These are phyloP conservation scores for Drosophila aff. DNA, from an alignment of 1,140 invertebrate genomes.

Conservation along the genomic window DNA sequence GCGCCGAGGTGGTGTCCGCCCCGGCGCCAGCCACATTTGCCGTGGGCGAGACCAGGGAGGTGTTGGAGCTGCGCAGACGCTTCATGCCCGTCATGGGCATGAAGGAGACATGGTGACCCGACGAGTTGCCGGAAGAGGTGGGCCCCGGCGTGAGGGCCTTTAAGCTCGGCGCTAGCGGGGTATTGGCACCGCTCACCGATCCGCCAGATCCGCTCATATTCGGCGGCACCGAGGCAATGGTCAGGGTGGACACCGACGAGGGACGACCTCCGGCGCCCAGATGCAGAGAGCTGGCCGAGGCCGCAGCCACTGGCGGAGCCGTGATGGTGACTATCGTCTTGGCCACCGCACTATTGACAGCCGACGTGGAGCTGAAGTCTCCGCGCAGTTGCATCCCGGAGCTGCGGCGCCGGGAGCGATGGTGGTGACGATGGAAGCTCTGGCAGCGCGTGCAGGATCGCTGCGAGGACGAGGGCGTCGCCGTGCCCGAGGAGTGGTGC, in stretches of 20 bases:
- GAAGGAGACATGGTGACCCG: constrained; percentile 72
- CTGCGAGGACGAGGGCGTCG: constrained; percentile 69
- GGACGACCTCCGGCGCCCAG: constrained; percentile 51
- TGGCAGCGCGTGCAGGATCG: constrained; percentile 80
- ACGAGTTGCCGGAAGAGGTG: constrained; percentile 32
- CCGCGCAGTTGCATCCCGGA: constrained; percentile 68
- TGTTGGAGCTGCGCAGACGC: constrained; percentile 57
- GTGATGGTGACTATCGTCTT: constrained; percentile 76
- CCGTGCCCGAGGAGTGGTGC: constrained; percentile 63
- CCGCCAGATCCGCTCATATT: constrained; percentile 29
- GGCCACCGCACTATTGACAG: constrained; percentile 66
- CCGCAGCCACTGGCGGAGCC: constrained; percentile 68
- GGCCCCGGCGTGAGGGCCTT: constrained; percentile 66
- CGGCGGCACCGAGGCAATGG: constrained; percentile 69
- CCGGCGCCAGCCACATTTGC: constrained; percentile 3
- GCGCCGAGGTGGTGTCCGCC: constrained; percentile 57
- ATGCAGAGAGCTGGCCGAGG: constrained; percentile 65
- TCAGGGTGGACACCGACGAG: constrained; percentile 69
- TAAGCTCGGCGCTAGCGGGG: constrained; percentile 51
- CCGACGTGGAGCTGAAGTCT: constrained; percentile 73
- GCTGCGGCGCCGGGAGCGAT: constrained; percentile 75
- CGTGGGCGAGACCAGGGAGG: constrained; percentile 61
- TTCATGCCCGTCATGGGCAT: constrained; percentile 69
- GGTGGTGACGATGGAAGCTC: constrained; percentile 83
- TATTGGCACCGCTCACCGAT: constrained; percentile 69